Base-by-base conservation (phyloP, 2,888 invertebrate genomes). In the Acrobasis suavella region DNA sequence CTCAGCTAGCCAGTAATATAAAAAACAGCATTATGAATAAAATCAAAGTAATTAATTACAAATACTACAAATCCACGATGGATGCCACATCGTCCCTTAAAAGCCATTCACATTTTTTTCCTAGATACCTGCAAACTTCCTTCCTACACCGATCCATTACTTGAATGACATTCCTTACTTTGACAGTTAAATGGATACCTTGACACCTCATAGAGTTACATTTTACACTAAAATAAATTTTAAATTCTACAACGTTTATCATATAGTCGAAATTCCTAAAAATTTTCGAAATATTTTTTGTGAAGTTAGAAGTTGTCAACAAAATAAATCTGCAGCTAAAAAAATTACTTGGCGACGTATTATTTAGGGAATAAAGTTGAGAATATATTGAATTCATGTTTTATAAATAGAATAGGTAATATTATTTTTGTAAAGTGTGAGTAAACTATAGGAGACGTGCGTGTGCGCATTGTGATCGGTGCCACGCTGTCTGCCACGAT, bases 111-210 rank as follows among this genome's bases (percentile, higher is more conserved):
- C 62, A 78, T 80, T 84, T 86, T 32, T 82, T 85, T 77, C 76
- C 67, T 73, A n/a, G 80, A 80, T 91, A 91, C 91, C 91, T 91
- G 91, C 62, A 87, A 78, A 90, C 91, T 91, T 91, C 91, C 91
- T 91, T 91, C 91, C 91, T 91, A 78, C 77, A 85, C 72, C 87
- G 81, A 90, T 90, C 88, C 83, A 86, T 91, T 89, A 90, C 88
- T 64, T 80, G 84, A 90, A 87, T 87, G 86, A 87, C 89, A 91
- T 91, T 91, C 91, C 86, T 71, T 64, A 69, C 73, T 76, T 80
- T 88, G 89, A 89, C 89, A 87, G 83, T 76, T 84, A 84, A 86
- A 88, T 85, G 84, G 86, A 80, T 81, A 83, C 83, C 80, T 76
- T 83, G 80, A 83, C 83, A 85, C 81, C 77, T 82, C 70, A 66